Base-by-base conservation (phyloP, 1,140 invertebrate genomes). In the Aphaenogaster ashmeadi region DNA sequence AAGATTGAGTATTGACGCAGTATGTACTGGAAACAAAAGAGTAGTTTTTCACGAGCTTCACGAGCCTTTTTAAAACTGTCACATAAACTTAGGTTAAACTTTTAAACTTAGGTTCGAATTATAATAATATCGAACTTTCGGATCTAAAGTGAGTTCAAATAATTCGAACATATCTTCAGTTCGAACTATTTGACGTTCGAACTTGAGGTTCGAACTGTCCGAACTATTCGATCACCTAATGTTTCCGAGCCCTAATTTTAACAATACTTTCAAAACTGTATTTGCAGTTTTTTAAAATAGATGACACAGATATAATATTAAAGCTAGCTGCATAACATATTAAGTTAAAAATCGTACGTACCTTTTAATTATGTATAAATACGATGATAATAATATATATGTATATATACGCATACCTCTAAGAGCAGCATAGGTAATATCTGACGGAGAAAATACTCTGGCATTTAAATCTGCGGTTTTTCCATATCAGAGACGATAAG, bases 271-370 rank as follows among this genome's bases (percentile, higher is more conserved):
- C 41, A 44, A 78, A 62, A 78, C 21, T 47, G 38, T 9, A 62
- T 62, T 78, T 60, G 21, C 72, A 41, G 13, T 38, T 2, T 60
- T 77, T 36, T 18, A 33, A 78, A 78, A 62, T 36, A 78, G 27
- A 78, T 62, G 56, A 78, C 15, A 27, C n/a, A 15, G 21, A 62
- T 62, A 4, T 62, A 62, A 47, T 36, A 47, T 78, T 78, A 78
- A 62, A 21, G 21, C 15, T 44, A 44, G 1, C 41, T 62, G n/a
- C 15, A 21, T 77, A 44, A 21, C 41, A 33, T 62, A n/a, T 52
- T 15, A 52, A 72, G 47, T 15, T 56, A 58, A 75, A 52, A 74
- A 2, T 44, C 4, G 3, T 33, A 21, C 2, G 38, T 33, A 8
- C 8, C 8, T 27, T 60, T 41, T 60, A 77, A 0, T 27, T 58